Conservation (phyloP, 2,113 vertebrate species). For the Cyprinodon tularosa region DNA sequence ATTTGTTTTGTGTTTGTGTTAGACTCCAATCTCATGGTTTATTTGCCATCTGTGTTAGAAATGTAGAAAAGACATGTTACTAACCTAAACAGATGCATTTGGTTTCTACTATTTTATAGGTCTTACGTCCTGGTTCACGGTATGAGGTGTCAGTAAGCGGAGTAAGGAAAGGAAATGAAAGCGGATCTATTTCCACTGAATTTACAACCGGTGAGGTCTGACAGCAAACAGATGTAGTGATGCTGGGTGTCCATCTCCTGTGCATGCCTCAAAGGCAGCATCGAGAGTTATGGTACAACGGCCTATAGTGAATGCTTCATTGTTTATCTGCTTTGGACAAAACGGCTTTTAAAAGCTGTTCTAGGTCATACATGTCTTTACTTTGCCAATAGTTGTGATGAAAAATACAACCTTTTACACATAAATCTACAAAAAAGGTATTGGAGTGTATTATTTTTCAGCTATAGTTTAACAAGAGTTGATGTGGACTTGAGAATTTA, state of each 20-base stretch:
- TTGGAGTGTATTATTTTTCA: slow-evolving; percentile 5
- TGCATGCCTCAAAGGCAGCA: slow-evolving; percentile 17
- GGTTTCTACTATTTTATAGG: slow-evolving; percentile 71
- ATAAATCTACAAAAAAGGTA: slow-evolving; percentile 6
- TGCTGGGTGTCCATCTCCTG: slow-evolving; percentile 14
- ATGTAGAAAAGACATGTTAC: slow-evolving; percentile 19
- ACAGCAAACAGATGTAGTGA: slow-evolving; percentile 63
- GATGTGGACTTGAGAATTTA: not conserved
- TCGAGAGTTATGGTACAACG: slow-evolving; percentile 44
- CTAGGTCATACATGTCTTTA: slow-evolving; percentile 2
- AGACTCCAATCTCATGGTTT: slow-evolving; percentile 25
- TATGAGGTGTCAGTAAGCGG: slow-evolving; percentile 89
- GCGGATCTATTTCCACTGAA: slow-evolving; percentile 81
- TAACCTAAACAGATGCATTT: slow-evolving; percentile 15
- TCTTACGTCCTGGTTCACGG: slow-evolving; percentile 87
- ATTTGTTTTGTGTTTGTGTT: slow-evolving; percentile 3
- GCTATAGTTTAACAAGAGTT: not conserved
- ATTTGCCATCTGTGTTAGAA: slow-evolving; percentile 41
- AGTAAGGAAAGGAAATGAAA: slow-evolving; percentile 87
- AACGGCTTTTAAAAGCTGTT: slow-evolving; percentile 32
- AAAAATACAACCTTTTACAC: slow-evolving; percentile 5
- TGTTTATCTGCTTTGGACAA: slow-evolving; percentile 30
- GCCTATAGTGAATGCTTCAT: slow-evolving; percentile 11
- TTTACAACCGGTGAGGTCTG: slow-evolving; percentile 91
- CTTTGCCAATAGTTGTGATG: slow-evolving; percentile 18